phyloP scores from a whole-genome alignment of 2,113 vertebrate species.

The Parus major region DNA sequence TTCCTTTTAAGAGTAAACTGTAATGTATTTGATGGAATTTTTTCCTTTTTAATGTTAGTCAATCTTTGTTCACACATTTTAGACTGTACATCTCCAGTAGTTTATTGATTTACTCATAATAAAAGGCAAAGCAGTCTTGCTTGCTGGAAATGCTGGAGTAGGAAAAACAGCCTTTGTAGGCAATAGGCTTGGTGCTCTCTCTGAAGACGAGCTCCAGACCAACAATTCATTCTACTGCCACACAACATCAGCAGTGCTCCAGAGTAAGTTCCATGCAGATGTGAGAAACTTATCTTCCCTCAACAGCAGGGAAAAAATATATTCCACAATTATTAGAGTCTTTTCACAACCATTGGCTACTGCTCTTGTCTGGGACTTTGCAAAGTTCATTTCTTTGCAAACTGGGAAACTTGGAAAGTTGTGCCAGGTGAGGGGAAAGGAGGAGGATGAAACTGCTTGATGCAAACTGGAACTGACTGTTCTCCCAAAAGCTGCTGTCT shows the following conservation, averaged over 20 bases:
- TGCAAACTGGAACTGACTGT: neutral
- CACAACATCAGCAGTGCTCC: conserved; percentile 43
- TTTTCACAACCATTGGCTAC: neutral
- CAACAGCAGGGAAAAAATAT: neutral
- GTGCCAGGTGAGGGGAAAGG: neutral
- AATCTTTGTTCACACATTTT: conserved; percentile 61
- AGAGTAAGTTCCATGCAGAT: conserved; percentile 28
- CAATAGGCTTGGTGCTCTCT: conserved; percentile 1
- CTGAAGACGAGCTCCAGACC: conserved; percentile 46
- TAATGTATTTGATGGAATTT: neutral
- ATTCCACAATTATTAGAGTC: neutral
- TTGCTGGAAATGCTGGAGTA: conserved; percentile 54
- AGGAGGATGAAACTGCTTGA: neutral
- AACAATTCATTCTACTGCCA: conserved; percentile 63
- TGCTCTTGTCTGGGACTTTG: neutral
- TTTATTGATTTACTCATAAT: conserved; percentile 54
- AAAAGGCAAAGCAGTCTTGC: conserved; percentile 60
- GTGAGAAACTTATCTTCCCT: neutral
- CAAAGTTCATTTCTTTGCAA: neutral
- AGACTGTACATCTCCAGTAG: conserved; percentile 51
- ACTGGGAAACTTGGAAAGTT: neutral
- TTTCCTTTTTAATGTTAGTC: conserved; percentile 25
- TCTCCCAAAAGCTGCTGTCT: neutral
- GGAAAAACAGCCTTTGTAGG: conserved; percentile 53
- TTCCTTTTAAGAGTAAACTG: neutral